Evolutionary conservation across 1,140 invertebrate species (phyloP).

Genomic region (Pseudachorutes palmiensis): DNA sequence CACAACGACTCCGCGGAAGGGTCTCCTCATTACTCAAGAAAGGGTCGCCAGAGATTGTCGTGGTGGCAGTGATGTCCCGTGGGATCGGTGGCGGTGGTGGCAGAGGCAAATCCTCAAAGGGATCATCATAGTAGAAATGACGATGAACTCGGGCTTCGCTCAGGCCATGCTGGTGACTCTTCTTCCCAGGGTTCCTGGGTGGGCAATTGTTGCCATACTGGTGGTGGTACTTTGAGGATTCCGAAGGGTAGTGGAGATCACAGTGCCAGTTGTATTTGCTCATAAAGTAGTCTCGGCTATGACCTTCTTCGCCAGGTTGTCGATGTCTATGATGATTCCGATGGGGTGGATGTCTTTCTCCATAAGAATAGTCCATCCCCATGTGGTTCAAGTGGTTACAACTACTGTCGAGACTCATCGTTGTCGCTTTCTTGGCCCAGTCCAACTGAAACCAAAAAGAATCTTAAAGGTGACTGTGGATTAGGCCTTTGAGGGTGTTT

Average conservation of each 20-base stretch:
- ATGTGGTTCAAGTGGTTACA: not conserved
- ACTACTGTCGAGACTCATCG: not conserved
- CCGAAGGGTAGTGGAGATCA: slow-evolving; percentile 4
- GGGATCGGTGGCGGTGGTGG: too few relatives aligned
- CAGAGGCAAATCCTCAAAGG: too few relatives aligned
- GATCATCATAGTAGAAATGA: too few relatives aligned
- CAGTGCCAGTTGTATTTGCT: not conserved
- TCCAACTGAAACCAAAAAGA: not conserved
- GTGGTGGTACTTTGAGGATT: too few relatives aligned
- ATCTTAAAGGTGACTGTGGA: not conserved
- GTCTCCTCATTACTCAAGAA: too few relatives aligned
- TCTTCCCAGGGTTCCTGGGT: too few relatives aligned
- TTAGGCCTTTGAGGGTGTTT: not conserved
- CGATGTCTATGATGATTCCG: slow-evolving; percentile 7
- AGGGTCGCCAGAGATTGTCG: too few relatives aligned
- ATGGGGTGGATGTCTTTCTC: not conserved
- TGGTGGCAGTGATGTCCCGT: too few relatives aligned
- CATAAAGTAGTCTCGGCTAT: not conserved
- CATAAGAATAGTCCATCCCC: not conserved
- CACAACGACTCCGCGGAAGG: too few relatives aligned
- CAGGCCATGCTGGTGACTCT: too few relatives aligned
- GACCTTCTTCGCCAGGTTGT: not conserved
- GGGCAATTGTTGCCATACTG: too few relatives aligned
- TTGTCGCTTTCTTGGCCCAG: slow-evolving; percentile 20
- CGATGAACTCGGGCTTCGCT: too few relatives aligned